Base-by-base conservation (phyloP, 2,113 vertebrate genomes). In the Zootoca vivipara region DNA sequence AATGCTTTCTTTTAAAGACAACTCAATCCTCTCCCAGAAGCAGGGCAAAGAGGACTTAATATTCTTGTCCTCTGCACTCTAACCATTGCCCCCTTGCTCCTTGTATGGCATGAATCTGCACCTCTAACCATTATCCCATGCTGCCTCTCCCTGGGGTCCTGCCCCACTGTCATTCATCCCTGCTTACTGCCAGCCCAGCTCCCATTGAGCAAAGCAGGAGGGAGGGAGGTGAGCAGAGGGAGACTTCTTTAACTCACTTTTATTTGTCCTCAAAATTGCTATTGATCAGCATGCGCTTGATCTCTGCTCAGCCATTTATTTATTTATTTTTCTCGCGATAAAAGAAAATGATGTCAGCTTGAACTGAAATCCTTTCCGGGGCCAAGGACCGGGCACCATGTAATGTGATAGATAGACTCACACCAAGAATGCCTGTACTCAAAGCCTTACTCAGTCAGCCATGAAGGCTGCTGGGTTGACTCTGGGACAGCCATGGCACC, bases 231-330 rank as follows among this genome's bases (percentile, higher is more conserved):
- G 6, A 9, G 35, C 35, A 24, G 67, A 52, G 62, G 38, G 28
- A 83, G 72, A 18, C 56, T 35, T 26, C 38, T 85, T 85, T 80
- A 81, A 65, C 88, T 89, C 83, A 15, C 52, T 89, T 85, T 74
- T 89, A 89, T 85, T 85, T 85, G 77, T 85, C 77, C 67, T 89
- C 88, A 85, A 73, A 85, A 89, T 74, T 89, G 88, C 82, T 85
- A 85, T 89, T 38, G 75, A 89, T 89, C 67, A 40, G 13, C 1
- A 18, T 12, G 12, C 4, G 70, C 78, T 85, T 80, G 83, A 81
- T 80, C 83, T 67, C 78, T 75, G 83, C 83, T 80, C 83, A 74
- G 52, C 42, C 30, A 56, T 65, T 85, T 86, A 67, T 69, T 70
- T 70, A 33, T 75, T 75, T 72, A 20, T 38, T 62, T 58, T 35